Base-by-base conservation (phyloP, 92 coral and sea anemone species). In the Actinernus sp. region DNA sequence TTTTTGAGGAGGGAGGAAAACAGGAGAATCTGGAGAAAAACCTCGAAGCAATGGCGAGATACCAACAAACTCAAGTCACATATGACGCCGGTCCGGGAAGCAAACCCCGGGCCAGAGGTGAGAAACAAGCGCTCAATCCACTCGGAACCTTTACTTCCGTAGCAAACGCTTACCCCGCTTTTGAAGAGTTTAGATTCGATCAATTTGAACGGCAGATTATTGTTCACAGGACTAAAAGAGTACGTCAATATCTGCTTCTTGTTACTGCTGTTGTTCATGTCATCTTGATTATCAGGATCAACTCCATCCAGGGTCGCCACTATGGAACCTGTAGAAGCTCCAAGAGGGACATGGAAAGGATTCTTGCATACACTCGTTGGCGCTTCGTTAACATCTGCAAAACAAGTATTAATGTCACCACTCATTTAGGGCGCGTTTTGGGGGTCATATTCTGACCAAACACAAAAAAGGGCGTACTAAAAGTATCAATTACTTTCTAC, bases 221-320 rank as follows among this genome's bases (percentile, higher is more conserved):
- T 55, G 17, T 34, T 14, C 14, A 6, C 41, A 14, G 41, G 41
- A 14, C 6, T 6, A 34, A 34, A 20, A 1, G 64, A 56, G 39
- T 89, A 89, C 5, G 57, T 28, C 47, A 89, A 53, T 23, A 58
- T 61, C 39, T 89, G 96, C 61, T 89, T 89, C 27, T 41, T 68
- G 41, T 6, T 25, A 37, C 56, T 56, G 74, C 41, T 14, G 41
- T 6, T 14, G 14, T 34, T 34, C 8, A 34, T 34, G n/a, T n/a
- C n/a, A 34, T 34, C 76, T 46, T 71, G 89, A 71, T 93, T 93
- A 40, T 93, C 98, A 37, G 98, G 98, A 67, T 93, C 98, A 2
- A 58, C 67, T 3, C 70, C 88, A 28, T 61, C 32, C 30, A 93
- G 60, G 2, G 28, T 33, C 7, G 73, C 85, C 27, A 93, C 69